Conservation (phyloP, 2,888 invertebrate genomes). For the Eupsilia transversa region DNA sequence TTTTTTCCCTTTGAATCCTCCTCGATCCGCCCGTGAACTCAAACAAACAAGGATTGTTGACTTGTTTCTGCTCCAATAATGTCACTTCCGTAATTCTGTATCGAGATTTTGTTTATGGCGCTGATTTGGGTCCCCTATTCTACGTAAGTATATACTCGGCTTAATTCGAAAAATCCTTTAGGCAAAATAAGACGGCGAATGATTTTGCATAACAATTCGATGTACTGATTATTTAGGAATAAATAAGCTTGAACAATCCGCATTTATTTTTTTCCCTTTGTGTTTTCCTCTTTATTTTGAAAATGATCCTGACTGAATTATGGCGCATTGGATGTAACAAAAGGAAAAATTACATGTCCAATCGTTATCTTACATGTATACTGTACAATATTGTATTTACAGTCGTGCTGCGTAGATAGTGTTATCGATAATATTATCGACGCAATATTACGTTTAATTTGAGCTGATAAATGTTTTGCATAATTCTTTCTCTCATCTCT, state of each 20-base stretch:
- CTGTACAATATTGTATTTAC: neutral
- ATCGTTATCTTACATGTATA: slow-evolving; percentile 32
- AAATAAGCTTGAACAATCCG: slow-evolving; percentile 52
- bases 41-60: slow-evolving; percentile 71
- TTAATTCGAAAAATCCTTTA: slow-evolving; percentile 49
- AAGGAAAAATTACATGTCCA: slow-evolving; percentile 33
- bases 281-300: neutral
- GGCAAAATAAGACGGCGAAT: slow-evolving; percentile 40
- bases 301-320: slow-evolving; percentile 36
- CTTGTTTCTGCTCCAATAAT: slow-evolving; percentile 67
- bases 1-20: slow-evolving; percentile 63
- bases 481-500: neutral
- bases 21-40: slow-evolving; percentile 58
- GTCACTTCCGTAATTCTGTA: slow-evolving; percentile 68
- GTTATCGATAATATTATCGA: no score
- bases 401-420: neutral
- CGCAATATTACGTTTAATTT: neutral
- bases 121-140: slow-evolving; percentile 59
- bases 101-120: slow-evolving; percentile 65
- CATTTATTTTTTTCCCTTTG: slow-evolving; percentile 24
- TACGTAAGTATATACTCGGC: slow-evolving; percentile 31
- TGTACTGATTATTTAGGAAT: slow-evolving; percentile 56
- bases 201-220: slow-evolving; percentile 65
- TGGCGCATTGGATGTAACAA: neutral
- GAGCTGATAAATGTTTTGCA: neutral